These are phyloP conservation scores for Lamprologus lemairii DNA, from an alignment of 2,113 vertebrate species.

Conservation along the genomic window DNA sequence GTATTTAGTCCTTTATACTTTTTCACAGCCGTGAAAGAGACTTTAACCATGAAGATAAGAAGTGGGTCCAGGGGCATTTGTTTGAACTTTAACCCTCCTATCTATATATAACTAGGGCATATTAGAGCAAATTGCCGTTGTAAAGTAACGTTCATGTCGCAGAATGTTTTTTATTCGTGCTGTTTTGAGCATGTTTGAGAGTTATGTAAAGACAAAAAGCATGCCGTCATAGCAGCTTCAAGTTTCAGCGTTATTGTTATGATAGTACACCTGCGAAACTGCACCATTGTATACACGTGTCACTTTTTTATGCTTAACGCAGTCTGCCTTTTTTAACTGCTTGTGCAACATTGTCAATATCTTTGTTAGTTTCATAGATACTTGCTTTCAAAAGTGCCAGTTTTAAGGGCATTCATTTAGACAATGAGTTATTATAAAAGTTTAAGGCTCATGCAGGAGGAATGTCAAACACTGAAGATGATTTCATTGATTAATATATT, in stretches of 20 bases:
- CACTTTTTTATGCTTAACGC: not conserved
- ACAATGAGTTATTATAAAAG: not conserved
- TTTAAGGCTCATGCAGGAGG: not conserved
- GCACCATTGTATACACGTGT: not conserved
- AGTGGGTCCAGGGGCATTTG: not conserved
- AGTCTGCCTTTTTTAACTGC: not conserved
- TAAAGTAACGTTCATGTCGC: not conserved
- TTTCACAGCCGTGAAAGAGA: not conserved
- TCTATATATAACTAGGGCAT: conserved; percentile 17
- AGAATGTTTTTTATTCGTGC: not conserved
- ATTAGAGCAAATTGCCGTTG: not conserved
- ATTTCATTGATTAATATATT: not conserved
- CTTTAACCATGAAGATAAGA: not conserved
- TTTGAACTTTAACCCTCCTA: not conserved
- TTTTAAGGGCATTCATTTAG: not conserved
- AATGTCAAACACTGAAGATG: not conserved
- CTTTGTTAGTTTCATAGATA: not conserved
- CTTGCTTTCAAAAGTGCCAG: not conserved
- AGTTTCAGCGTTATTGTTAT: not conserved
- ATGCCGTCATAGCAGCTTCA: not conserved
- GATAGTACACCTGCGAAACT: not conserved
- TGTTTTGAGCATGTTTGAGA: not conserved
- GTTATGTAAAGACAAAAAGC: not conserved
- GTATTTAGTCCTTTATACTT: not conserved
- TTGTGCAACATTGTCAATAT: not conserved